A percentile compares a stretch with the other conserved stretches of the same genome.
Evolutionary conservation across 2,888 invertebrate genomes (phyloP).

Genomic region (Andrena trimmerana): DNA sequence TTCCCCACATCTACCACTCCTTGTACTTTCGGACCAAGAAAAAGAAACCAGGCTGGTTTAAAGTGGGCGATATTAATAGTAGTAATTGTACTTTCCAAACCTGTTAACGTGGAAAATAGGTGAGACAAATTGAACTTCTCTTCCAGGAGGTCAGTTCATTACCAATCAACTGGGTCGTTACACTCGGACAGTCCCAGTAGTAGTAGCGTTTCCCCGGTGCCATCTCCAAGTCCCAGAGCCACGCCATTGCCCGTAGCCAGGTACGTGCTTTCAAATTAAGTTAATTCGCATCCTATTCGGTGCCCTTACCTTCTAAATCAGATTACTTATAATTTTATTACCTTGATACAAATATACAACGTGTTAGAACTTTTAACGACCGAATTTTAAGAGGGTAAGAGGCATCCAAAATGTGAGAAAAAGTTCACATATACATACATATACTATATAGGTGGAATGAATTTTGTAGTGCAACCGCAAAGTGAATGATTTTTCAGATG

Average conservation of each 20-base stretch:
- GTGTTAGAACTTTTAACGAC: too few species aligned
- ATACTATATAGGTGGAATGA: too few species aligned
- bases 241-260: slow-evolving; percentile 88
- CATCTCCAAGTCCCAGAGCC: slow-evolving; percentile 91
- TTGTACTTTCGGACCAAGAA: too few species aligned
- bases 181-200: slow-evolving; percentile 94
- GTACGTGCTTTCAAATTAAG: slow-evolving; percentile 64
- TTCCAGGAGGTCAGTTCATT: slow-evolving; percentile 91
- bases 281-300: neutral
- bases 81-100: neutral
- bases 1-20: too few species aligned
- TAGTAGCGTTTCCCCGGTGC: slow-evolving; percentile 93
- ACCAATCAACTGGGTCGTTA: slow-evolving; percentile 93
- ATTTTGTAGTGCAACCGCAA: too few species aligned
- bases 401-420: too few species aligned
- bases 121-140: slow-evolving; percentile 13
- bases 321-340: neutral
- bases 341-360: too few species aligned
- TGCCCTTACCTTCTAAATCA: neutral
- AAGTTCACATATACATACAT: too few species aligned
- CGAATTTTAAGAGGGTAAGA: too few species aligned
- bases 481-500: too few species aligned
- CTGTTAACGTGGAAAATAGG: neutral
- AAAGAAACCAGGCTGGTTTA: too few species aligned
- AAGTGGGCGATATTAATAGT: too few species aligned